Base-by-base conservation (phyloP, 2,888 invertebrate species). In the Cheilosia urbana region DNA sequence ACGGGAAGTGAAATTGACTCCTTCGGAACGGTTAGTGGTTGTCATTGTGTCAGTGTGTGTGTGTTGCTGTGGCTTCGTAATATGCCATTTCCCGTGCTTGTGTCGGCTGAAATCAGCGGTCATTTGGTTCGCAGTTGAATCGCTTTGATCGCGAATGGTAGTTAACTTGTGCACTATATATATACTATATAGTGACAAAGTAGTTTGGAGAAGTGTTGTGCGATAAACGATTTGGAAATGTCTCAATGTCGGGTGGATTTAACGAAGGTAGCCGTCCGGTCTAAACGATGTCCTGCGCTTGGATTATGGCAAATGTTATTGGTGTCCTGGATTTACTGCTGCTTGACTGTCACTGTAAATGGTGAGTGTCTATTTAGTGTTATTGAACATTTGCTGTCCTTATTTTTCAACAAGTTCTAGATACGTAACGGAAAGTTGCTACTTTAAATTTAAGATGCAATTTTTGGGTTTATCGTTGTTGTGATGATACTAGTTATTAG, bases 151-250 rank as follows among this genome's bases (percentile, higher is more conserved):
- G 65, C 42, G 37, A n/a, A 11, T 45, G 45, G 27, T 30, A 15
- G 15, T 42, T 34, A 5, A 42, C 37, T 40, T 53, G 37, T 47
- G 21, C 19, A n/a, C n/a, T 21, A n/a, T 42, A 27, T 17, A 27
- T 2, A 30, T 30, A 30, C 57, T 51, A 11, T 13, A 24, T 47
- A 40, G 47, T 57, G 53, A 55, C 30, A 21, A 27, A 13, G 57
- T 40, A 57, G 63, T 63, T 51, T 49, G 57, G 11, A 82, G 17
- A 72, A 76, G 85, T 81, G 85, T 72, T 72, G 76, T 77, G 62
- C 80, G 76, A 85, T 85, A 85, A 85, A 85, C 85, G 85, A 66
- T 77, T 77, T 77, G 76, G 85, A 81, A 81, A 85, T 85, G 85
- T 85, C 66, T 81, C 76, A 62, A 72, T 77, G 63, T 76, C 81